phyloP scores from a whole-genome alignment of 2,888 invertebrate genomes.

The Hyposoter didymator region DNA sequence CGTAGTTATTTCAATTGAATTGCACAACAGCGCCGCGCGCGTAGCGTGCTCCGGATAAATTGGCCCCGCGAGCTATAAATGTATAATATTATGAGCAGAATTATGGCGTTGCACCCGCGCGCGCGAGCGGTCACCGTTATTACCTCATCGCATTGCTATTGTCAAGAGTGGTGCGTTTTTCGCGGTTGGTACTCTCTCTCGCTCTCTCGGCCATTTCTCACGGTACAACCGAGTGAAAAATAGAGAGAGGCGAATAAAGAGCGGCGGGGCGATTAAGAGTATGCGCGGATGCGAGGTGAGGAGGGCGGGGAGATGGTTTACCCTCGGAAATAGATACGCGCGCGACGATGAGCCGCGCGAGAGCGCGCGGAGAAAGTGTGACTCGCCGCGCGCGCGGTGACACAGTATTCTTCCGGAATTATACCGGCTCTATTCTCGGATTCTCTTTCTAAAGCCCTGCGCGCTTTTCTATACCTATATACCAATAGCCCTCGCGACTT shows the following conservation, averaged over 20 bases:
- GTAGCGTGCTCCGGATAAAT: slow-evolving; percentile 10
- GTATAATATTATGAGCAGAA: slow-evolving; percentile 21
- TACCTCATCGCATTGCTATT: slow-evolving; percentile 66
- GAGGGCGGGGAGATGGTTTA: no score
- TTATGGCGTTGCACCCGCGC: slow-evolving; percentile 60
- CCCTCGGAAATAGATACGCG: slow-evolving; percentile 73
- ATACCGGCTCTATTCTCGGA: slow-evolving; percentile 72
- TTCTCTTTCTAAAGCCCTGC: slow-evolving; percentile 38
- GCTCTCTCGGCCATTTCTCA: background rate
- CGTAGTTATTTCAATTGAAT: slow-evolving; percentile 47
- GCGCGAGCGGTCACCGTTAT: slow-evolving; percentile 59
- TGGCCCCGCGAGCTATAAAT: slow-evolving; percentile 32
- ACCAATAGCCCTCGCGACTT: background rate
- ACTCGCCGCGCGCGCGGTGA: slow-evolving; percentile 69
- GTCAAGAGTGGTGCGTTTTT: slow-evolving; percentile 61
- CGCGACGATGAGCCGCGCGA: slow-evolving; percentile 61
- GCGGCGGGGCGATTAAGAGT: slow-evolving; percentile 30
- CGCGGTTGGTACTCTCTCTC: slow-evolving; percentile 23
- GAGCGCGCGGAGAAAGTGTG: slow-evolving; percentile 74
- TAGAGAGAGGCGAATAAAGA: slow-evolving; percentile 31
- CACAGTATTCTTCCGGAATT: slow-evolving; percentile 76
- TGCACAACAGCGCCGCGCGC: background rate
- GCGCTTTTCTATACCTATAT: slow-evolving; percentile 8
- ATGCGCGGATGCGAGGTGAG: no score
- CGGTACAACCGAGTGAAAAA: slow-evolving; percentile 34